Evolutionary conservation across 2,113 vertebrate genomes (phyloP).

Genomic region (Sinocyclocheilus rhinocerous): DNA sequence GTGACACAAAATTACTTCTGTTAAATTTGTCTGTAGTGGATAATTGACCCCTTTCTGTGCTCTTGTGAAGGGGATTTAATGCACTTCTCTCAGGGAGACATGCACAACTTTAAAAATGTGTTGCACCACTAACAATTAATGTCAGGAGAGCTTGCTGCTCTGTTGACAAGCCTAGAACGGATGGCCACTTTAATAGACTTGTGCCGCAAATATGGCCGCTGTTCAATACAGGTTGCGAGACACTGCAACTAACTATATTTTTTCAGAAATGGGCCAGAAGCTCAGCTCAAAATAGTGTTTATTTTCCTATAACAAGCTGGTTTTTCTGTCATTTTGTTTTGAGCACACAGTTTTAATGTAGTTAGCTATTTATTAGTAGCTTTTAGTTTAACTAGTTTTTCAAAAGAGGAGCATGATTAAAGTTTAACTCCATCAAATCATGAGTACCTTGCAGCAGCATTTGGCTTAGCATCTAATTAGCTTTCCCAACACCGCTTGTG

Average conservation of each 20-base stretch:
- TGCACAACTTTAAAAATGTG: slow-evolving; percentile 30
- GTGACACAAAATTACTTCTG: slow-evolving; percentile 40
- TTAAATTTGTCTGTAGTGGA: slow-evolving; percentile 49
- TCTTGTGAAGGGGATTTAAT: slow-evolving; percentile 18
- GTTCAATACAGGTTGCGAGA: not conserved
- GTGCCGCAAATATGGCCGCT: not conserved
- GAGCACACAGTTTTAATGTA: not conserved
- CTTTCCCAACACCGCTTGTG: not conserved
- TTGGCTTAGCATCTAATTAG: not conserved
- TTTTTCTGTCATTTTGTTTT: not conserved
- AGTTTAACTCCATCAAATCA: not conserved
- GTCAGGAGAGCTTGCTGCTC: not conserved
- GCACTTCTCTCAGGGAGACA: slow-evolving; percentile 5
- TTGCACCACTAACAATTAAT: slow-evolving; percentile 10
- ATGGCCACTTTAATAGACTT: not conserved
- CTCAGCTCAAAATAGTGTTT: not conserved
- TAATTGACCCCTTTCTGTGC: slow-evolving; percentile 52
- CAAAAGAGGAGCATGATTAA: not conserved
- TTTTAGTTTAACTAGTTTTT: not conserved
- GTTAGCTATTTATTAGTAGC: not conserved
- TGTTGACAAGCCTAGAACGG: not conserved
- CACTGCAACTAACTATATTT: not conserved
- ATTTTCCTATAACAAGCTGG: not conserved
- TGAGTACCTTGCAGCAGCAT: not conserved
- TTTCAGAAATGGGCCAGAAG: not conserved